A percentile compares a stretch with the other conserved stretches of the same genome.
Conservation (phyloP, 92 coral and sea anemone species). For the Phymanthus crucifer region DNA sequence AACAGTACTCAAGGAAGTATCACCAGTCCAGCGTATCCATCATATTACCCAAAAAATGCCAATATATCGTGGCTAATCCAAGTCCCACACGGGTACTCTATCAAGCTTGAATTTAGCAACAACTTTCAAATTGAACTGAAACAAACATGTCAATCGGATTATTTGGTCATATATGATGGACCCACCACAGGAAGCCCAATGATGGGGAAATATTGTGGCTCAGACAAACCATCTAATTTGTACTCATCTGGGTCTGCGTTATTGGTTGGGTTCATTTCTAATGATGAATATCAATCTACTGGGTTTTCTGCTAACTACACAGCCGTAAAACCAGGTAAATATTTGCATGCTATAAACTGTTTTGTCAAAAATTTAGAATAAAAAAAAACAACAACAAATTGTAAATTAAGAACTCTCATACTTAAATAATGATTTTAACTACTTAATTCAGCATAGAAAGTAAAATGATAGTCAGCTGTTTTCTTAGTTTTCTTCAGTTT, state of each 20-base stretch:
- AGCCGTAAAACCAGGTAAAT: slow-evolving; percentile 30
- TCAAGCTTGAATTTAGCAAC: slow-evolving; percentile 23
- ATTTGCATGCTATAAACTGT: too few species aligned
- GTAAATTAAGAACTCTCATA: too few species aligned
- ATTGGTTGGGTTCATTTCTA: slow-evolving; percentile 26
- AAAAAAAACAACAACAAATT: too few species aligned
- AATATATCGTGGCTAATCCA: slow-evolving; percentile 25
- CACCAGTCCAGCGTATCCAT: slow-evolving; percentile 28
- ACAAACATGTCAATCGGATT: slow-evolving; percentile 7
- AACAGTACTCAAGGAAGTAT: slow-evolving; percentile 10
- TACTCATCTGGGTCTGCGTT: slow-evolving; percentile 9
- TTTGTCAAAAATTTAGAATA: too few species aligned
- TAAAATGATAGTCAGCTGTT: too few species aligned
- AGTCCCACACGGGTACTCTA: slow-evolving; percentile 32
- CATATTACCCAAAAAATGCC: slow-evolving; percentile 19
- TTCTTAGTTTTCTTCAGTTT: neutral
- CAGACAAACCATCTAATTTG: slow-evolving; percentile 8
- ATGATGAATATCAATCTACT: neutral
- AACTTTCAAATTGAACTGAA: slow-evolving; percentile 8
- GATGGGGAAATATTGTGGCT: slow-evolving; percentile 37
- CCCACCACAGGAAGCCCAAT: slow-evolving; percentile 19
- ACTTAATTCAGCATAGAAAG: too few species aligned
- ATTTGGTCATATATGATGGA: slow-evolving; percentile 33
- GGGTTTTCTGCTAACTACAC: slow-evolving; percentile 31
- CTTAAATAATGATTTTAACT: too few species aligned